These are phyloP conservation scores for Cheilinus undulatus DNA, from an alignment of 2,113 vertebrate genomes.

Conservation along the genomic window DNA sequence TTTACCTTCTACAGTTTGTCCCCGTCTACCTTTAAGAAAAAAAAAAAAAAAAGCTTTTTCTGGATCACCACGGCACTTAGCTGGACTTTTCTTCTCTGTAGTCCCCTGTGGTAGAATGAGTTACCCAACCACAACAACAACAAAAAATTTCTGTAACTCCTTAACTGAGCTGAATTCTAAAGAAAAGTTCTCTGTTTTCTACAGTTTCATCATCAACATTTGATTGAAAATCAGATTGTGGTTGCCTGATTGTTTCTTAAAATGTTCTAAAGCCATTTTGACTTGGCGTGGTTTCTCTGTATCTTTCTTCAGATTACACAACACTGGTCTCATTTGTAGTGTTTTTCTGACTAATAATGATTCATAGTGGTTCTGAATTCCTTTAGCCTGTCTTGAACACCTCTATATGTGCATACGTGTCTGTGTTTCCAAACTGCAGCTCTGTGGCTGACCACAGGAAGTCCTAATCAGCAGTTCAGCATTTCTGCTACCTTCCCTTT, in stretches of 20 bases:
- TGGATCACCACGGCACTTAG: no score
- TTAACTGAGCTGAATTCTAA: no score
- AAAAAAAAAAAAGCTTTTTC: no score
- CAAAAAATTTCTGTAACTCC: no score
- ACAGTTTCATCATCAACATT: no score
- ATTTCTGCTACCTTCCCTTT: slow-evolving; percentile 69
- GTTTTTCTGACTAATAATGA: background rate
- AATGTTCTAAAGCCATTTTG: background rate
- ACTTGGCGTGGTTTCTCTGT: background rate
- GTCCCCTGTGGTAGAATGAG: no score
- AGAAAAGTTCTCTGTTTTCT: no score
- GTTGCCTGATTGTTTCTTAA: background rate
- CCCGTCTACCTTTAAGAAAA: no score
- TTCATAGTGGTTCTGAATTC: background rate
- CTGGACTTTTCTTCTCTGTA: no score
- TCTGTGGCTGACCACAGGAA: slow-evolving; percentile 71
- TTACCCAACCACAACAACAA: no score
- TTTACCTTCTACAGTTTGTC: no score
- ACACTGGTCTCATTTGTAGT: background rate
- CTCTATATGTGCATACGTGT: background rate
- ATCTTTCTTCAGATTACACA: slow-evolving; percentile 3
- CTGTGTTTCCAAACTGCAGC: slow-evolving; percentile 32
- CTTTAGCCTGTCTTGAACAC: background rate
- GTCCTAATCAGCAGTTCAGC: slow-evolving; percentile 68
- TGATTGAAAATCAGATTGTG: background rate